phyloP scores from a whole-genome alignment of 2,113 vertebrate species.

The Notothenia rossii region DNA sequence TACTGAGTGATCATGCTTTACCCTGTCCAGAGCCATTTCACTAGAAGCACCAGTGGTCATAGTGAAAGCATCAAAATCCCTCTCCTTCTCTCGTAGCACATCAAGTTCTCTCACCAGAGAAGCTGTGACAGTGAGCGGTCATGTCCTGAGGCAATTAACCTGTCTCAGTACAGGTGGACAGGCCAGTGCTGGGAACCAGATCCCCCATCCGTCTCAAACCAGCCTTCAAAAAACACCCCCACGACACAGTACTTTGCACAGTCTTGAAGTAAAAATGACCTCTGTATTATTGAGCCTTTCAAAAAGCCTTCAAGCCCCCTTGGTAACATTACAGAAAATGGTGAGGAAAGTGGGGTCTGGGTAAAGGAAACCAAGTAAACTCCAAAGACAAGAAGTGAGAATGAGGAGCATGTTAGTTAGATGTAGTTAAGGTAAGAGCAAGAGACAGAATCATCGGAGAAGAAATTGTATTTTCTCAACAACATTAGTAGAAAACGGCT shows the following conservation, averaged over 20 bases:
- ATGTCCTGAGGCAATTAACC: not conserved
- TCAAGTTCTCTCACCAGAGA: not conserved
- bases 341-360: not conserved
- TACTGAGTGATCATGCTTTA: not conserved
- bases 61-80: not conserved
- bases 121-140: not conserved
- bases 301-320: not conserved
- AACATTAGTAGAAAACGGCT: not conserved
- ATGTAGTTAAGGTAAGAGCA: not conserved
- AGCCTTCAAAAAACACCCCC: not conserved
- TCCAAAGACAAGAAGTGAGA: not conserved
- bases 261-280: slow-evolving; percentile 1
- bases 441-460: not conserved
- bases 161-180: not conserved
- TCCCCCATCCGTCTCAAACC: not conserved
- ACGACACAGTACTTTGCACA: not conserved
- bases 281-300: slow-evolving; percentile 1
- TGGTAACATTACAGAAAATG: not conserved
- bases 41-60: not conserved
- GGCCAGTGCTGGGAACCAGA: not conserved
- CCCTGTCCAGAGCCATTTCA: slow-evolving; percentile 12
- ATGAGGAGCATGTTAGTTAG: slow-evolving; percentile 1
- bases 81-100: not conserved
- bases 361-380: not conserved
- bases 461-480: slow-evolving; percentile 21